Percentiles rank a stretch among this genome's conserved stretches.
phyloP scores from a whole-genome alignment of 2,888 invertebrate genomes.

The Aspidapion aeneum region DNA sequence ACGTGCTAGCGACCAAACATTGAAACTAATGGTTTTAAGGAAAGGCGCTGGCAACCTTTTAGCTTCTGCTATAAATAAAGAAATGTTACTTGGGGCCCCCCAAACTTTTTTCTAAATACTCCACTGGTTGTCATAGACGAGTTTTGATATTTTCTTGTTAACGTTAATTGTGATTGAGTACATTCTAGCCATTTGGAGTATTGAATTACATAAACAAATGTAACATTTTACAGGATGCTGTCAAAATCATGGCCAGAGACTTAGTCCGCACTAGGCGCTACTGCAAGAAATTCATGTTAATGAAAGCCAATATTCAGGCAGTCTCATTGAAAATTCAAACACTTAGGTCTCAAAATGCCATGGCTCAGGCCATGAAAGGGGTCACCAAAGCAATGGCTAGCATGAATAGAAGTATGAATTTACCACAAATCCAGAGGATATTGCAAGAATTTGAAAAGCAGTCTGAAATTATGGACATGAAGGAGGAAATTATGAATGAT shows the following conservation, averaged over 20 bases:
- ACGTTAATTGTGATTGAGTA: too few relatives aligned
- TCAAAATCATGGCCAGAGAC: conserved; percentile 99
- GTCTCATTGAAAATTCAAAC: conserved; percentile 97
- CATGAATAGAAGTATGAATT: conserved; percentile 96
- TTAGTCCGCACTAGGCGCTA: conserved; percentile 93
- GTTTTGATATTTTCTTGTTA: too few relatives aligned
- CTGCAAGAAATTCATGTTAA: conserved; percentile 97
- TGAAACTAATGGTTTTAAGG: too few relatives aligned
- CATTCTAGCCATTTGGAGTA: too few relatives aligned
- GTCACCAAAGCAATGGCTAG: conserved; percentile 97
- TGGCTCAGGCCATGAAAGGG: conserved; percentile 99
- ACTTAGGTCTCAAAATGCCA: conserved; percentile 95
- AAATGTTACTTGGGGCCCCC: too few relatives aligned
- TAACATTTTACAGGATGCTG: conserved; percentile 89
- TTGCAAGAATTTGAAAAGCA: conserved; percentile 98
- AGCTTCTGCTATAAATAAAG: too few relatives aligned
- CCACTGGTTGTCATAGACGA: too few relatives aligned
- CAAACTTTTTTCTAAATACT: too few relatives aligned
- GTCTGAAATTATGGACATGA: conserved; percentile 99
- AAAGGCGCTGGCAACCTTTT: too few relatives aligned
- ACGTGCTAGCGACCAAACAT: too few relatives aligned
- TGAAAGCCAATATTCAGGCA: conserved; percentile 99
- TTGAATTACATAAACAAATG: too few relatives aligned
- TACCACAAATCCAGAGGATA: conserved; percentile 98
- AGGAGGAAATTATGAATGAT: conserved; percentile 99